Base-by-base conservation (phyloP, 2,113 vertebrate genomes). In the Podilymbus podiceps region DNA sequence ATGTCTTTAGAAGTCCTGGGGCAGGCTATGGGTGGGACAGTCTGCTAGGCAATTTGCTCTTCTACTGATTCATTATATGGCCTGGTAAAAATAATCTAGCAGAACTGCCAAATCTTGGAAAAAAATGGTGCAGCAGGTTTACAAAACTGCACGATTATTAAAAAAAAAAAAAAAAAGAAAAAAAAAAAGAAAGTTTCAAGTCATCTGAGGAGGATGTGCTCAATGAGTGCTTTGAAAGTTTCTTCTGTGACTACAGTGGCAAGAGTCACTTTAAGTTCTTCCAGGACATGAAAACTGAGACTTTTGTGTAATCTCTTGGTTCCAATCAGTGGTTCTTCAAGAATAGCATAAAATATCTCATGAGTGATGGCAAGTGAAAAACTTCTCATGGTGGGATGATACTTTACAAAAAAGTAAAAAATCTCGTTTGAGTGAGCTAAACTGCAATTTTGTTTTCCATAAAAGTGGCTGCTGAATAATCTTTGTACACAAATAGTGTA, bases 151-250 rank as follows among this genome's bases (percentile, higher is more conserved):
- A 40, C 12, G 6, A 38, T 23, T 35, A 62, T 46, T 30, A 69
- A 35, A 25, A 59, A 31, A 27, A 23, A n/a, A 17, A 56, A n/a
- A 38, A 15, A 20, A 12, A 4, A 1, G 17, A 6, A 5, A 6
- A 1, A 3, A 3, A 4, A 5, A 11, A 9, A 35, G n/a, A 72
- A 15, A 8, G 0, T 2, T n/a, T 79, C 18, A 53, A 59, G 13
- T 64, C 6, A 50, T 28, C 13, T 38, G 38, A 77, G 15, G 3
- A 73, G 2, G 23, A 55, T 28, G 14, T 50, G 22, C 9, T 89
- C 12, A 9, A 31, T 40, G 31, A 82, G 67, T 13, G 3, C 5
- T 80, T 77, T 64, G 40, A 58, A 35, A 2, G 3, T 60, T 95
- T 90, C 9, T 6, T 80, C 33, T 52, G 5, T n/a, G 38, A 31